A percentile compares a stretch with the other conserved stretches of the same genome.
phyloP scores from a whole-genome alignment of 2,113 vertebrate genomes.

The Setophaga coronata region DNA sequence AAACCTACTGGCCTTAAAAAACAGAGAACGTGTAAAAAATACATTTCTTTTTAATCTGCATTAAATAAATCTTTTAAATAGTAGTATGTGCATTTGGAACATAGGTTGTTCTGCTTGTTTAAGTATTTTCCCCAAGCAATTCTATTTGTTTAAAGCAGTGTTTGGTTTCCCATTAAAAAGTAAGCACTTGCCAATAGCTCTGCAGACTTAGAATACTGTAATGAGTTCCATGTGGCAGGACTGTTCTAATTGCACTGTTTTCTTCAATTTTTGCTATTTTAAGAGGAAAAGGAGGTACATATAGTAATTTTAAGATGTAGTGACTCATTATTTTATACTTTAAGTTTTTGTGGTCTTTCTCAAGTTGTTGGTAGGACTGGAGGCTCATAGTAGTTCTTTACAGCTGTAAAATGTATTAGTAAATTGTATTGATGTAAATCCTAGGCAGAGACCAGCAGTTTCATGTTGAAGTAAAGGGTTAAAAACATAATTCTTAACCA shows the following conservation, averaged over 20 bases:
- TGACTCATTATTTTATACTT: background rate
- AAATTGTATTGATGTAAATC: background rate
- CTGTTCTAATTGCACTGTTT: background rate
- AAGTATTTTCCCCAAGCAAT: background rate
- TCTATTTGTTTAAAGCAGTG: slow-evolving; percentile 1
- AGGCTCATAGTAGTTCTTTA: background rate
- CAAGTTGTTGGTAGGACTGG: background rate
- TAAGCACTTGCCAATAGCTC: slow-evolving; percentile 17
- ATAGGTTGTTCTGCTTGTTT: background rate
- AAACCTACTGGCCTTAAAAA: background rate
- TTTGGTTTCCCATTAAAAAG: slow-evolving; percentile 14
- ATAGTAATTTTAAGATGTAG: background rate
- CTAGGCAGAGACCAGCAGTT: background rate
- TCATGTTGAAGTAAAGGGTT: background rate
- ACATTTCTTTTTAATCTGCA: background rate
- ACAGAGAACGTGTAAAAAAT: background rate
- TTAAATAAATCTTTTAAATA: background rate
- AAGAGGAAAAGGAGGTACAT: background rate
- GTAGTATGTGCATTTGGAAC: background rate
- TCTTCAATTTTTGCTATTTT: background rate
- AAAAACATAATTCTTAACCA: background rate
- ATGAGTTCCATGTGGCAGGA: slow-evolving; percentile 43
- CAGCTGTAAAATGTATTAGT: background rate
- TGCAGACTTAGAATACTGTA: background rate
- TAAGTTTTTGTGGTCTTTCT: background rate